Evolutionary conservation across 2,113 vertebrate species (phyloP), one percentile per base, ranked within the genome.

Genomic region (Alethe castanea): DNA sequence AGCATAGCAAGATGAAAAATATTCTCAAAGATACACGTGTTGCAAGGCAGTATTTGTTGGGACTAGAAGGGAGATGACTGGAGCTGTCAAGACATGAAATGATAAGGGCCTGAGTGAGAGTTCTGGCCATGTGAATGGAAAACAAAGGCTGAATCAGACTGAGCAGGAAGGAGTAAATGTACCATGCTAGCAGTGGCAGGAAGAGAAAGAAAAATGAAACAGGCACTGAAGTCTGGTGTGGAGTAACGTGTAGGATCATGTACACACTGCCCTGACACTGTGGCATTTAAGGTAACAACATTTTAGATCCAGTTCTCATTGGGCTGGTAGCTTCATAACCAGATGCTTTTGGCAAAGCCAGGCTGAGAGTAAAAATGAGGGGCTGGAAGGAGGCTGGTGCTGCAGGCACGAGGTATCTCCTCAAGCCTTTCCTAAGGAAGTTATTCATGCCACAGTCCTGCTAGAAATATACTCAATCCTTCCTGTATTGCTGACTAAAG

Each of bases 121-220:
- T 45, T 81, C 86, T 86, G 80, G 61, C 53, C 72, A 73, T 28
- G 86, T 69, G 82, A 90, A 59, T 38, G 42, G 54, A 86, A 71
- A 94, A 93, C 53, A 92, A 92, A 81, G 36, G 77, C 77, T 97
- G 95, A 96, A 94, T 95, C 96, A 94, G 83, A 35, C 52, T 25
- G 64, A 59, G 72, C 29, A 92, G 65, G 72, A 88, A 86, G 36
- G 79, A 89, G 19, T 29, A 72, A 57, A 69, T 66, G 72, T 50
- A 57, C 65, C 23, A 14, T 35, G 29, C 26, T 62, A 66, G 64
- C 20, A 83, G 33, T 2, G 36, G 57, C 14, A 47, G 17, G 26
- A 42, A 61, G 23, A 64, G 77, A 45, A 73, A 61, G 52, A 35
- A 53, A n/a, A 66, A 66, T 9, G 5, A 59, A 36, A 31, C 69